Evolutionary conservation across 2,797 vertebrate genomes (phyloP).

Genomic region (Chelidonichthys spinosus): DNA sequence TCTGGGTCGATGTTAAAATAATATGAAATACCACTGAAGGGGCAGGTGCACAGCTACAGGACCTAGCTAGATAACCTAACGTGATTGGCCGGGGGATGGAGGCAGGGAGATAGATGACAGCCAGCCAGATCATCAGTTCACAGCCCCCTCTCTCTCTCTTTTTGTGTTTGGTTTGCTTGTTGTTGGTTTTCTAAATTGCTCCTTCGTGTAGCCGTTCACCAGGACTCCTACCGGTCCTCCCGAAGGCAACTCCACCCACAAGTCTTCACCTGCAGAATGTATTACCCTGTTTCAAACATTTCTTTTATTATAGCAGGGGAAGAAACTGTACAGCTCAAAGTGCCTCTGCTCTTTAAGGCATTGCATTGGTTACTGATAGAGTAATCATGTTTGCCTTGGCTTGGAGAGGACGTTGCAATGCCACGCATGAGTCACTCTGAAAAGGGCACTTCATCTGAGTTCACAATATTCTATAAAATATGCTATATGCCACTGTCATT

Average conservation of each 20-base stretch:
- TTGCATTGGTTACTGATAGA: slow-evolving; percentile 36
- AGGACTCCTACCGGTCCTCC: neutral
- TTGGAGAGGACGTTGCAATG: slow-evolving; percentile 49
- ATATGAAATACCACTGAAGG: neutral
- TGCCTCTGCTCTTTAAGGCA: slow-evolving; percentile 16
- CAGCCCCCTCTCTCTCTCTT: neutral
- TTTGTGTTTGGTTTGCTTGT: neutral
- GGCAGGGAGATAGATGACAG: neutral
- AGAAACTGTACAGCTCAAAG: neutral
- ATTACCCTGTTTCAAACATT: neutral
- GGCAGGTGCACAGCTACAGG: neutral
- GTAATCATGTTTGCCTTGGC: slow-evolving; percentile 41
- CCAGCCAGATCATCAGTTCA: neutral
- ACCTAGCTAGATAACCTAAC: neutral
- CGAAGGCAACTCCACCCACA: neutral
- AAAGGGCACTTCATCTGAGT: slow-evolving; percentile 60
- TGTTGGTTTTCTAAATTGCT: neutral
- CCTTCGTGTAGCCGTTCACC: neutral
- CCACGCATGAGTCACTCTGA: slow-evolving; percentile 54
- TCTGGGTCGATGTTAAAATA: slow-evolving; percentile 3
- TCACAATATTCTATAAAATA: slow-evolving; percentile 60
- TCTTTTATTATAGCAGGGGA: slow-evolving; percentile 18
- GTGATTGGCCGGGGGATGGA: neutral
- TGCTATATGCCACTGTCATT: slow-evolving; percentile 44
- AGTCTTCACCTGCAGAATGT: slow-evolving; percentile 1